A percentile compares a stretch with the other conserved stretches of the same genome.
Conservation (phyloP, 2,113 vertebrate species). For the Passer montanus region DNA sequence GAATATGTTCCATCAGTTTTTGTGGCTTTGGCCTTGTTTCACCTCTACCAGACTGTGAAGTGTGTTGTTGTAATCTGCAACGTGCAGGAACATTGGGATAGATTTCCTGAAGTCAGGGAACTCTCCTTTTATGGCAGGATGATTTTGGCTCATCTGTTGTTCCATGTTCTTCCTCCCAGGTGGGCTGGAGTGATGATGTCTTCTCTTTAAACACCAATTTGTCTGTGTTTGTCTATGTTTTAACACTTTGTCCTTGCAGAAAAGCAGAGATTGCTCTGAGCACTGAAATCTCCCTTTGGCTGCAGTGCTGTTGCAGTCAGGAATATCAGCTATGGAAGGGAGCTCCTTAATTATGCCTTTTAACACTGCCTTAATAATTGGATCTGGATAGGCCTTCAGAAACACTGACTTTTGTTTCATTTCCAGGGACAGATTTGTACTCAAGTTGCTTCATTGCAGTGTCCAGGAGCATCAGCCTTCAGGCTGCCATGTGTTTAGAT, state of each 20-base stretch:
- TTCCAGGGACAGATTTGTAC: background rate
- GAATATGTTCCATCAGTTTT: background rate
- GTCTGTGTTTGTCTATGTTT: background rate
- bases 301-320: background rate
- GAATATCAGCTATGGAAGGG: background rate
- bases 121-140: background rate
- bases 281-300: background rate
- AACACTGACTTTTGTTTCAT: background rate
- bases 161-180: background rate
- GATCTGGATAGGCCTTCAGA: background rate
- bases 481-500: background rate
- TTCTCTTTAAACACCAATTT: background rate
- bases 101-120: background rate
- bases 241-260: background rate
- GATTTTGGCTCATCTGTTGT: constrained; percentile 2
- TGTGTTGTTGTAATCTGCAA: background rate
- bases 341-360: background rate
- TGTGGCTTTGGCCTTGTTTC: background rate
- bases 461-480: background rate
- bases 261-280: background rate
- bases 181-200: background rate
- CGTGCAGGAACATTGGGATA: background rate
- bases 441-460: background rate
- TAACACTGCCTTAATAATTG: background rate
- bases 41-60: background rate